Conservation (phyloP, 2,113 vertebrate species). For the Cyprinodon brontotheroides region DNA sequence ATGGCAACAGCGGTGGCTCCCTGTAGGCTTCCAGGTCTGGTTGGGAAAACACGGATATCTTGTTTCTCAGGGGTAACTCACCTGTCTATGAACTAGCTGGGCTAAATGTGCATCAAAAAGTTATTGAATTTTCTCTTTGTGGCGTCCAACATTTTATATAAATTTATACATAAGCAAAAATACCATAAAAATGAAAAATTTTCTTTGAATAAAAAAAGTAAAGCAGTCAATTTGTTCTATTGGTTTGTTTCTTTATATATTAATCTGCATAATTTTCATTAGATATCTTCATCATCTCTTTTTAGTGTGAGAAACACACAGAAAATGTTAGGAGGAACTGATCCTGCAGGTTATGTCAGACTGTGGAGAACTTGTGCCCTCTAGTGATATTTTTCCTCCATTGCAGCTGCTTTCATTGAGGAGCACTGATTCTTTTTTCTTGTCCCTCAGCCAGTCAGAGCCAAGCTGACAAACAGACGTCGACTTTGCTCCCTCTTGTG, state of each 20-base stretch:
- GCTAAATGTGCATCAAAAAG: background rate
- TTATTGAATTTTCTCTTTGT: background rate
- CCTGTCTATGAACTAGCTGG: background rate
- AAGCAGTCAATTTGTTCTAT: background rate
- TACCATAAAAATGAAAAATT: background rate
- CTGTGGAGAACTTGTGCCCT: slow-evolving; percentile 30
- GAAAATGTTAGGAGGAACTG: slow-evolving; percentile 23
- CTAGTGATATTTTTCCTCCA: slow-evolving; percentile 35
- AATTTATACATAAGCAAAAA: background rate
- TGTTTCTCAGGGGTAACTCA: slow-evolving; percentile 6
- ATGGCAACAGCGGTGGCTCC: slow-evolving; percentile 65
- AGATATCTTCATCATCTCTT: background rate
- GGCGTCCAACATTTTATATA: background rate
- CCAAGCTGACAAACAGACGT: background rate
- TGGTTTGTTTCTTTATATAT: background rate
- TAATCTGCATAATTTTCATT: background rate
- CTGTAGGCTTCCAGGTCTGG: slow-evolving; percentile 42
- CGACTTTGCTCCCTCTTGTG: slow-evolving; percentile 34
- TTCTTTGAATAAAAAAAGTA: background rate
- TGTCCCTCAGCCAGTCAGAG: background rate
- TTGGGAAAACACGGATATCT: slow-evolving; percentile 11
- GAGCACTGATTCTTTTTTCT: background rate
- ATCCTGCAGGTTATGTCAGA: background rate
- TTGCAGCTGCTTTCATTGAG: slow-evolving; percentile 1
- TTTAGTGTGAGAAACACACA: too few species aligned